Evolutionary conservation across 2,888 invertebrate genomes (phyloP), one percentile per base, ranked within the genome.

Genomic region (Sesia apiformis): DNA sequence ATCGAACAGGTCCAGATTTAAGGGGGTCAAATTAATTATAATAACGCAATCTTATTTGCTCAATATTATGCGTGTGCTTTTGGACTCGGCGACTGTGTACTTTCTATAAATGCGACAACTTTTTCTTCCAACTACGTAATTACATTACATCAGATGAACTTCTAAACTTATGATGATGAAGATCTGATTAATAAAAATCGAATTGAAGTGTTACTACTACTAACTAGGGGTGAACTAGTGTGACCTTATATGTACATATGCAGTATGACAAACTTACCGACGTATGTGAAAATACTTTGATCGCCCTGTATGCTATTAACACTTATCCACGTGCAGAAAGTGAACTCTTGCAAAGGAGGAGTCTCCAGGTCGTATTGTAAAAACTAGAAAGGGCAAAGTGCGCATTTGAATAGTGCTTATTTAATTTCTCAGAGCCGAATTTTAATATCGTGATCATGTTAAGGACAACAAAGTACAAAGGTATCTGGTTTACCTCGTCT

Each of bases 301-400:
- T 85, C 82, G 8, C 66, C 63, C 2, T 55, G 62, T 39, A 86
- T 60, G 55, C 81, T 95, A 64, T 92, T 91, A 64, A 94, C 92
- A 58, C 95, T 93, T 67, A 93, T 91, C 96, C 96, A 96, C 62
- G 92, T 91, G 72, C 96, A 96, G 53, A 96, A 90, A 0, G 96
- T 96, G 72, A 96, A 96, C 77, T 96, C 95, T 64, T 93, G 93
- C 67, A 96, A 68, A 58, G 94, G 93, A 0, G 95, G 95, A 38
- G 95, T 81, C 54, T 92, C 90, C 40, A 92, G 89, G 62, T 94
- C 93, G 76, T 95, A 96, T 64, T 94, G 93, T 39, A 90, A 62
- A 62, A 85, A 90, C 88, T 89, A 78, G 4, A 78, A 78, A 40
- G 40, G 52, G 52, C 49, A 49, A 38, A 43, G 23, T 23, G 39